These are phyloP conservation scores for Mormyrus hasselquistii DNA, from an alignment of 2,797 vertebrate genomes.

Conservation along the genomic window DNA sequence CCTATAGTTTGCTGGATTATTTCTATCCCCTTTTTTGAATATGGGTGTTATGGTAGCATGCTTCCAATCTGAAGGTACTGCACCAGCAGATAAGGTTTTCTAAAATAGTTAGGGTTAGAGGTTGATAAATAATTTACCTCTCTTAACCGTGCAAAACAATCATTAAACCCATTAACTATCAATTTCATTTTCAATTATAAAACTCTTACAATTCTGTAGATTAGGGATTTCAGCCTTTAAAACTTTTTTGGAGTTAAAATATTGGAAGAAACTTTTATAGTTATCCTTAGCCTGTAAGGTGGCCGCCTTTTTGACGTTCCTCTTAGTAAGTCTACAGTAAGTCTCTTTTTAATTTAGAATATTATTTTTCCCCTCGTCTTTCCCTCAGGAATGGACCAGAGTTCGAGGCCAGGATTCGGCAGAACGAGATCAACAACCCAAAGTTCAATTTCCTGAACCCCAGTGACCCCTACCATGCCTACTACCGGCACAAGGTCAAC, in stretches of 20 bases:
- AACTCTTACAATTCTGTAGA: neutral
- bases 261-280: neutral
- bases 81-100: neutral
- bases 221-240: neutral
- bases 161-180: neutral
- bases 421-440: conserved; percentile 98
- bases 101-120: neutral
- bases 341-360: neutral
- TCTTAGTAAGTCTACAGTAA: neutral
- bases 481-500: conserved; percentile 97
- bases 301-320: neutral
- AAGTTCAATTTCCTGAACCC: conserved; percentile 98
- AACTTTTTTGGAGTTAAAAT: neutral
- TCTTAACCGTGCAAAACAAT: neutral
- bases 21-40: neutral
- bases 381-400: conserved; percentile 85
- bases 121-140: neutral
- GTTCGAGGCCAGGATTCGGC: conserved; percentile 95
- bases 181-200: neutral
- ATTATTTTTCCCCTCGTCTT: neutral
- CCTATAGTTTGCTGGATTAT: neutral
- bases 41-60: neutral
- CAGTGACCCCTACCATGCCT: conserved; percentile 95
- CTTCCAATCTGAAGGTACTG: neutral
- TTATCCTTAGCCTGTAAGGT: neutral